phyloP scores from a whole-genome alignment of 2,797 vertebrate genomes.

The Syngnathus rostellatus region DNA sequence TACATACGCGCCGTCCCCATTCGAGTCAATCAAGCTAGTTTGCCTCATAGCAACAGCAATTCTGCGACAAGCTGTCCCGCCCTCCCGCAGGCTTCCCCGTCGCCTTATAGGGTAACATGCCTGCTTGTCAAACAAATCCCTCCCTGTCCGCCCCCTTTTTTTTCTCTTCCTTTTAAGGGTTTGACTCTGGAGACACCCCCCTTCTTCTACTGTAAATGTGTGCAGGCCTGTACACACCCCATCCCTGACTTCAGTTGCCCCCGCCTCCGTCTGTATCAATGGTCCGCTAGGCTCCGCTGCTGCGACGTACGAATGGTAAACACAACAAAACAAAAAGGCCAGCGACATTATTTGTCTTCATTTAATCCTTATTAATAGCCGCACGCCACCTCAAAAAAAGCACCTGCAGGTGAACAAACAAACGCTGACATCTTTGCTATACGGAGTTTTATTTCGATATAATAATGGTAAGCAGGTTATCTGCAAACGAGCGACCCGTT shows the following conservation, averaged over 20 bases:
- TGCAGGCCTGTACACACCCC: conserved; percentile 13
- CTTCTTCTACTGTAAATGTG: conserved; percentile 7
- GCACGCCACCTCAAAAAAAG: conserved; percentile 21
- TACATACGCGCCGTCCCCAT: conserved; percentile 51
- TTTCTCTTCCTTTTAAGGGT: conserved; percentile 40
- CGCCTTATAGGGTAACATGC: conserved; percentile 63
- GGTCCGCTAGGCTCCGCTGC: conserved; percentile 17
- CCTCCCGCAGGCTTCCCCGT: conserved; percentile 36
- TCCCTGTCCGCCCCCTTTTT: conserved; percentile 30
- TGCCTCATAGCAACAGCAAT: conserved; percentile 53
- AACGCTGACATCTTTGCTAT: conserved; percentile 32
- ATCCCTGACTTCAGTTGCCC: conserved; percentile 23
- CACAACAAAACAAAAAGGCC: conserved; percentile 28
- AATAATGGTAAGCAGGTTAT: conserved; percentile 7
- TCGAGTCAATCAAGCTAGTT: conserved; percentile 57
- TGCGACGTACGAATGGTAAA: conserved; percentile 48
- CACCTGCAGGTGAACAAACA: conserved; percentile 61
- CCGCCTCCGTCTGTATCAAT: conserved; percentile 26
- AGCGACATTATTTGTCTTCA: conserved; percentile 36
- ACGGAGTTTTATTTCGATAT: conserved; percentile 39
- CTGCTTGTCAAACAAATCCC: conserved; percentile 52
- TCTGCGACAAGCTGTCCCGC: conserved; percentile 30
- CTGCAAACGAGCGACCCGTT: conserved; percentile 28
- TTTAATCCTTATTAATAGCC: conserved; percentile 25
- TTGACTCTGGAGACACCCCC: conserved; percentile 17